phyloP scores from a whole-genome alignment of 2,113 vertebrate genomes.

The Tretioscincus oriximinensis region DNA sequence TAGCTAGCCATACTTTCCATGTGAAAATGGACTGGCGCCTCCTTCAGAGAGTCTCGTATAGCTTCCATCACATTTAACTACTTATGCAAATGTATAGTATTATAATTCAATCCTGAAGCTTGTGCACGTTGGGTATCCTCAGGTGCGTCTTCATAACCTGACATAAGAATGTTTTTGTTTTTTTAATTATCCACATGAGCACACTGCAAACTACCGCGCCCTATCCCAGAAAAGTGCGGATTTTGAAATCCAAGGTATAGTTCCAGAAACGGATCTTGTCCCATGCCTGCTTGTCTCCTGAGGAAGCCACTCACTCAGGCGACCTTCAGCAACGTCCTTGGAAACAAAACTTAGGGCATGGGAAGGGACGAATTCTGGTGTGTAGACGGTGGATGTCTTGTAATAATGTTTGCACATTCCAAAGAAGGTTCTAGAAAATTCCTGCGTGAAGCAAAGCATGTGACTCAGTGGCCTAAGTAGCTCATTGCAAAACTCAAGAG shows the following conservation, averaged over 20 bases:
- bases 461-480: no score
- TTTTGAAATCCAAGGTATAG: not conserved
- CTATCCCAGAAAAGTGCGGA: not conserved
- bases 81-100: constrained; percentile 54
- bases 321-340: not conserved
- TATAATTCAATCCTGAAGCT: constrained; percentile 2
- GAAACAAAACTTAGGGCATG: not conserved
- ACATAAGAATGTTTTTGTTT: not conserved
- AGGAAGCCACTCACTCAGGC: not conserved
- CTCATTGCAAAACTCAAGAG: no score
- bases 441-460: not conserved
- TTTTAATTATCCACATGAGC: not conserved
- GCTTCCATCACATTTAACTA: constrained; percentile 58
- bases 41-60: constrained; percentile 52
- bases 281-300: not conserved
- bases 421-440: no score
- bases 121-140: not conserved
- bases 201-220: not conserved
- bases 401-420: not conserved
- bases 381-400: not conserved
- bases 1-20: constrained; percentile 56
- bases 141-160: not conserved
- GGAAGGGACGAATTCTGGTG: no score
- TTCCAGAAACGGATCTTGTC: not conserved
- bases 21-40: constrained; percentile 17